phyloP scores from a whole-genome alignment of 2,113 vertebrate genomes.

The Patagioenas fasciata region DNA sequence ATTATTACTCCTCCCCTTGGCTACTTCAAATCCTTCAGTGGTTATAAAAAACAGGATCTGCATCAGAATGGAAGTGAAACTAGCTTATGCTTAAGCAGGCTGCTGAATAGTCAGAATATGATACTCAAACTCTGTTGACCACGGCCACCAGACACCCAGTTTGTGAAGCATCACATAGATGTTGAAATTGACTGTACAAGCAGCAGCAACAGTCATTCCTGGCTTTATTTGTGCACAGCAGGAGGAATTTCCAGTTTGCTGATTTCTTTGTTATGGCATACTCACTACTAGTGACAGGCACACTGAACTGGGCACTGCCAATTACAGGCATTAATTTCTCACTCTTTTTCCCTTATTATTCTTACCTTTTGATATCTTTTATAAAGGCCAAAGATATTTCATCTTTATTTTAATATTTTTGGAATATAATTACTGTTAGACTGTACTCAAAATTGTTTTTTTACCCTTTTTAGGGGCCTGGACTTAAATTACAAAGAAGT shows the following conservation, averaged over 20 bases:
- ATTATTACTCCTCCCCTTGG: not conserved
- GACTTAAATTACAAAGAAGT: not conserved
- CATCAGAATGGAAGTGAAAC: not conserved
- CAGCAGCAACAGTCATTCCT: not conserved
- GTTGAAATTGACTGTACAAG: not conserved
- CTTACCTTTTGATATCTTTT: not conserved
- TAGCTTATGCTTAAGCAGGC: not conserved
- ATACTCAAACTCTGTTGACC: not conserved
- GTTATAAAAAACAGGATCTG: not conserved
- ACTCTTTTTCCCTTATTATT: not conserved
- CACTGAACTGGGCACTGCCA: not conserved
- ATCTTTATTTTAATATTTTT: not conserved
- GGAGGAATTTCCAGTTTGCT: constrained; percentile 32
- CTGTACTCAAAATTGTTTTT: not conserved
- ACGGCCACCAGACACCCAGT: not conserved
- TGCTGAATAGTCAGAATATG: not conserved
- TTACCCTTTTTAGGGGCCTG: not conserved
- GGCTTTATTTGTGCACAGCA: not conserved
- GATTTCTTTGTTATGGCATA: not conserved
- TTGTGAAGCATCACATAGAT: not conserved
- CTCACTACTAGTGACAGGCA: not conserved
- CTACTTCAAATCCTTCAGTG: not conserved
- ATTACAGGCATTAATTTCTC: accelerated
- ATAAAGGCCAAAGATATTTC: not conserved
- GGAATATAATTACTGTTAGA: not conserved